A percentile compares a stretch with the other conserved stretches of the same genome.
Conservation (phyloP, 2,797 vertebrate species). For the Lacerta bilineata region DNA sequence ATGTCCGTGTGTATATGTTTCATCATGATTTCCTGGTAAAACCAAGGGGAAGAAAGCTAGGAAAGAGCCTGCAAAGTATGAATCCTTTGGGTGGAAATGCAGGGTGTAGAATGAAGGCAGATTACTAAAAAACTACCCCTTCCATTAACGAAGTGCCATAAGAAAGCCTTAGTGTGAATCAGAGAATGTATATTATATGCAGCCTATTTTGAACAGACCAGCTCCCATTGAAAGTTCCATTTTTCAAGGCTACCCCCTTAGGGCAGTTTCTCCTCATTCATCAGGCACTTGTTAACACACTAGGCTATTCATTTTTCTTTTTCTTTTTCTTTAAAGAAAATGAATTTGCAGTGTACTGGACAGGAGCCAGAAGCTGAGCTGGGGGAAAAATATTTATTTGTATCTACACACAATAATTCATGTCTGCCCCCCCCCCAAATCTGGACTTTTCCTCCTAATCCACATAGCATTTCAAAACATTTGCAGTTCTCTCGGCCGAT, state of each 20-base stretch:
- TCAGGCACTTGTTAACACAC: constrained; percentile 79
- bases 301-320: constrained; percentile 75
- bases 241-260: constrained; percentile 62
- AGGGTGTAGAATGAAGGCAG: background rate
- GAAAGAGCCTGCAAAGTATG: background rate
- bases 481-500: constrained; percentile 69
- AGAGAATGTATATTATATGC: constrained; percentile 1
- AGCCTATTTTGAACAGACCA: constrained; percentile 42
- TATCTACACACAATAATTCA: constrained; percentile 81
- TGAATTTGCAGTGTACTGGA: constrained; percentile 64
- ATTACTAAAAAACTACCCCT: constrained; percentile 13
- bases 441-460: constrained; percentile 69
- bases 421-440: constrained; percentile 69
- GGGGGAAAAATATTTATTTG: constrained; percentile 84
- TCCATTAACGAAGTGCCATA: background rate
- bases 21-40: background rate
- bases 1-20: background rate
- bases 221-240: constrained; percentile 45
- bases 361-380: constrained; percentile 68
- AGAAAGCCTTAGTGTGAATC: constrained; percentile 17
- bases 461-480: constrained; percentile 77
- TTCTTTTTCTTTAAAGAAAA: background rate
- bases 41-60: background rate
- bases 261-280: constrained; percentile 70
- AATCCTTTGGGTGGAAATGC: constrained; percentile 21